Conservation (phyloP, 1,140 invertebrate species). For the Diplogasteroides magnus region DNA sequence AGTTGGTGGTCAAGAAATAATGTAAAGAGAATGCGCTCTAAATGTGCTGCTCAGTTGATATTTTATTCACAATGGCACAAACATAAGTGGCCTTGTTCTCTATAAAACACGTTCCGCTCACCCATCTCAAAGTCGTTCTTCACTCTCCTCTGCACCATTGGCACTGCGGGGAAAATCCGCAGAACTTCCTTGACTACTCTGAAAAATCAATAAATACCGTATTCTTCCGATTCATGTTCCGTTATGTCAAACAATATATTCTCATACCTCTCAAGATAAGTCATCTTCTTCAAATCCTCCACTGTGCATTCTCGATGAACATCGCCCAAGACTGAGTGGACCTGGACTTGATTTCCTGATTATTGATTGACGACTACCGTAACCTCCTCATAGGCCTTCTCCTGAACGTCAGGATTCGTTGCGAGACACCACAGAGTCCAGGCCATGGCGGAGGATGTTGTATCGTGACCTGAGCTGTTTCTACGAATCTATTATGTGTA, state of each 20-base stretch:
- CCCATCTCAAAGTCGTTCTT: conserved; percentile 65
- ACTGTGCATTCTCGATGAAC: conserved; percentile 68
- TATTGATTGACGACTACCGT: conserved; percentile 53
- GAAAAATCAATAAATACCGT: no score
- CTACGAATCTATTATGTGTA: no score
- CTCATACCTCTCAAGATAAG: conserved; percentile 67
- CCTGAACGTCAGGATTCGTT: conserved; percentile 62
- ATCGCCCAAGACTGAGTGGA: no score
- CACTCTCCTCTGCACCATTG: conserved; percentile 69
- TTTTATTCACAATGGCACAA: no score
- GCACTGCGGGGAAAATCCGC: conserved; percentile 62
- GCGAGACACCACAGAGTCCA: conserved; percentile 60
- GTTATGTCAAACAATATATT: no score
- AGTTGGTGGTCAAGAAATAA: no score
- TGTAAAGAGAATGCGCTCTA: no score
- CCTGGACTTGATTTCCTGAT: neutral
- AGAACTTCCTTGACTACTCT: conserved; percentile 74
- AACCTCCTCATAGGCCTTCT: conserved; percentile 72
- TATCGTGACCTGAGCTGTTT: conserved; percentile 75
- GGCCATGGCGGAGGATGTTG: conserved; percentile 75
- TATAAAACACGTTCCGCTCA: conserved; percentile 58
- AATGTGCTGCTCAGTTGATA: no score
- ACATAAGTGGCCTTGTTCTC: no score
- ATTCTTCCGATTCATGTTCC: no score
- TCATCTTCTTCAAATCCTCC: conserved; percentile 74